Conservation (phyloP, 2,113 vertebrate species). For the Gulo gulo region DNA sequence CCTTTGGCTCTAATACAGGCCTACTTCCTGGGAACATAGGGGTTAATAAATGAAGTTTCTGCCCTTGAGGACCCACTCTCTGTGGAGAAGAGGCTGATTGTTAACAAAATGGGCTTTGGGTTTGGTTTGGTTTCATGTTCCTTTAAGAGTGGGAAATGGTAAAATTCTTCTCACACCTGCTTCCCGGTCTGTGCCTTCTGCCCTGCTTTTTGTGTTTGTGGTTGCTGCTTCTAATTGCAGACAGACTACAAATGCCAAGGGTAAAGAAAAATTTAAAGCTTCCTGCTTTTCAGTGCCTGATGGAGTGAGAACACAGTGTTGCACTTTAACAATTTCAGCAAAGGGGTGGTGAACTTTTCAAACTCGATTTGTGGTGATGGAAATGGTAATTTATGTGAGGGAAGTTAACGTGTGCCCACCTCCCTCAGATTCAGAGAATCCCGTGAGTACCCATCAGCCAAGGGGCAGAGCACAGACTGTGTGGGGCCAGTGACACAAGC, state of each 20-base stretch:
- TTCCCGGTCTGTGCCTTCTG: constrained; percentile 55
- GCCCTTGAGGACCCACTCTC: not conserved
- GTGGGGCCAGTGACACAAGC: not conserved
- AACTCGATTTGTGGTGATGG: not conserved
- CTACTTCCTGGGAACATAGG: not conserved
- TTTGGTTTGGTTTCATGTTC: not conserved
- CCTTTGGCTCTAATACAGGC: not conserved
- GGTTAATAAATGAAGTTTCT: not conserved
- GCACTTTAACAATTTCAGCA: not conserved
- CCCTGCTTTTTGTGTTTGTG: not conserved
- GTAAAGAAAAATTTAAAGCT: not conserved
- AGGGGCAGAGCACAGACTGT: not conserved
- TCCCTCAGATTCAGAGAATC: not conserved
- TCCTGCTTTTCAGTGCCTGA: constrained; percentile 57
- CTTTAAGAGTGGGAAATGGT: not conserved
- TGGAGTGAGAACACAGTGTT: not conserved
- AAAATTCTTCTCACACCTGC: not conserved
- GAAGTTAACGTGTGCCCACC: not conserved
- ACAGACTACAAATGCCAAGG: constrained; percentile 25
- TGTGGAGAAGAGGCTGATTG: not conserved
- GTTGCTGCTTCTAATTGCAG: constrained; percentile 50
- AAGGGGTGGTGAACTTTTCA: not conserved
- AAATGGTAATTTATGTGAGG: not conserved
- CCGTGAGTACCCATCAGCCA: not conserved
- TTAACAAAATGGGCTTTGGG: not conserved